Conservation (phyloP, 2,888 invertebrate species). For the Agrochola lychnidis region DNA sequence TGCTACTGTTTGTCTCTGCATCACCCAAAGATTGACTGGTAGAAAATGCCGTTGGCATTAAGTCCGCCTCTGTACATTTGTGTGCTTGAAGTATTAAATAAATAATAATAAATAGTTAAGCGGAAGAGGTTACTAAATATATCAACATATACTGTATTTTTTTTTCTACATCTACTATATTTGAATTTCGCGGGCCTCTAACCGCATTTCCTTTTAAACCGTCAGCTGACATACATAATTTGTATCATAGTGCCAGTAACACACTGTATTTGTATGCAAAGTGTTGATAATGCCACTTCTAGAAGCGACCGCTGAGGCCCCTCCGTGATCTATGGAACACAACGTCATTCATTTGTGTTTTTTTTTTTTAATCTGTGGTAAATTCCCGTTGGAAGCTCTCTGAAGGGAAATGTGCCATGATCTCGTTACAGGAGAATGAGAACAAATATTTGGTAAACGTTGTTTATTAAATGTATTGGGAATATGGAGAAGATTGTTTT, state of each 20-base stretch:
- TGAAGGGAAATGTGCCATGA: constrained; percentile 24
- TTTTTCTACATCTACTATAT: neutral
- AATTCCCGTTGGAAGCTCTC: neutral
- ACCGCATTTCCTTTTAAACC: neutral
- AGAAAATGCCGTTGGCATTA: too few relatives aligned
- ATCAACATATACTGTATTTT: too few relatives aligned
- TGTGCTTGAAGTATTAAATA: too few relatives aligned
- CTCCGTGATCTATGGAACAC: neutral
- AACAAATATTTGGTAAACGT: constrained; percentile 22
- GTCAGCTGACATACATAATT: neutral
- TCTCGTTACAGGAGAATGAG: neutral
- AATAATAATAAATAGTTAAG: too few relatives aligned
- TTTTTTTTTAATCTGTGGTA: constrained; percentile 27
- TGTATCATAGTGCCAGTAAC: neutral
- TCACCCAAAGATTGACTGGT: too few relatives aligned
- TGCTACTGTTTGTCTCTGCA: too few relatives aligned
- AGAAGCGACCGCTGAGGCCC: too few relatives aligned
- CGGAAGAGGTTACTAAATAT: too few relatives aligned
- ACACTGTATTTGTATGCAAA: neutral
- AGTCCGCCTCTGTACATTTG: too few relatives aligned
- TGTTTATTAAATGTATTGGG: constrained; percentile 5
- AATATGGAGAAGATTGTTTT: neutral
- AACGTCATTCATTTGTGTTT: constrained; percentile 5
- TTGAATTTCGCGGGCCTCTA: neutral
- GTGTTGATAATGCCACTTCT: neutral